These are phyloP conservation scores for Taenaris catops DNA, from an alignment of 2,888 invertebrate species.

Conservation along the genomic window DNA sequence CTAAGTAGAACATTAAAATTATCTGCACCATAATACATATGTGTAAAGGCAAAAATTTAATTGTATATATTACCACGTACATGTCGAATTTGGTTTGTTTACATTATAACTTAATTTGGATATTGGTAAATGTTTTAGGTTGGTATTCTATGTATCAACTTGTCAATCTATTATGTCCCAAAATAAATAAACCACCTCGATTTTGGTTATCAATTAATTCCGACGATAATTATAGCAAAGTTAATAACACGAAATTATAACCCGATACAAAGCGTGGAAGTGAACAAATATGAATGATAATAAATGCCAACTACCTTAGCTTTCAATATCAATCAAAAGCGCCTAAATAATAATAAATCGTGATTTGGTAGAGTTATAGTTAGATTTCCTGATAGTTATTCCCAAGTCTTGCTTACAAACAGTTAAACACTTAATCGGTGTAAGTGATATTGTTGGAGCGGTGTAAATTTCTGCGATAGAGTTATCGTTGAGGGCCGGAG, in stretches of 20 bases:
- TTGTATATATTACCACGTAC: too few relatives aligned
- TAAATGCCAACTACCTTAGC: constrained; percentile 14
- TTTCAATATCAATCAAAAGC: constrained; percentile 9
- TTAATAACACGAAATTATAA: constrained; percentile 7
- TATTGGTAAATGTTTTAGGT: too few relatives aligned
- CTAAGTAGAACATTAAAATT: too few relatives aligned
- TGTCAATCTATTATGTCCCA: too few relatives aligned
- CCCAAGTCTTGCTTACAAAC: neutral
- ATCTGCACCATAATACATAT: too few relatives aligned
- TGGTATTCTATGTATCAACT: too few relatives aligned
- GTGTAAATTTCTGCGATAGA: constrained; percentile 71
- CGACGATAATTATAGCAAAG: constrained; percentile 2
- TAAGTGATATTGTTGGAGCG: constrained; percentile 58
- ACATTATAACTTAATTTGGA: too few relatives aligned
- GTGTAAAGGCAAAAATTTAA: too few relatives aligned
- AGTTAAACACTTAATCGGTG: constrained; percentile 33
- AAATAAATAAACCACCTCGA: constrained; percentile 4
- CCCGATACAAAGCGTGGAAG: constrained; percentile 4
- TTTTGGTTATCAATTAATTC: constrained; percentile 8
- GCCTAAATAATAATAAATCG: constrained; percentile 12
- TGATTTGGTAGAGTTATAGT: constrained; percentile 7
- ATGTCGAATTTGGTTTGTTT: constrained; percentile 37
- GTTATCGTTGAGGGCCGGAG: constrained; percentile 62
- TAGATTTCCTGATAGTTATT: constrained; percentile 1
- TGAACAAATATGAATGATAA: constrained; percentile 11